Conservation (phyloP, 2,888 invertebrate species). For the Lasioglossum pauxillum region DNA sequence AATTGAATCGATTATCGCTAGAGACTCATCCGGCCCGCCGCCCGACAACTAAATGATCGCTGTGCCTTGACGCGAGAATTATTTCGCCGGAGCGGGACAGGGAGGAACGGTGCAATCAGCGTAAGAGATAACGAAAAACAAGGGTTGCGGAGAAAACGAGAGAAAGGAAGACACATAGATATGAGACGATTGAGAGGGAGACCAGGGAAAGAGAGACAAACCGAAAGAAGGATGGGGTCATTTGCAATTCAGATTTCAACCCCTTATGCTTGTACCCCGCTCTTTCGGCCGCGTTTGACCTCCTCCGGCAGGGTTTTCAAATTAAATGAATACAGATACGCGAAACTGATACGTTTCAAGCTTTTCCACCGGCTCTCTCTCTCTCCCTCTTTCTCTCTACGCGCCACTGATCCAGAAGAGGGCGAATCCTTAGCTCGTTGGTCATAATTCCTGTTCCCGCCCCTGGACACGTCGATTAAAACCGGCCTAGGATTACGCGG, state of each 20-base stretch:
- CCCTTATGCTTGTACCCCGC: slow-evolving; percentile 75
- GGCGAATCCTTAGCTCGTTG: slow-evolving; percentile 22
- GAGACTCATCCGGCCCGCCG: slow-evolving; percentile 63
- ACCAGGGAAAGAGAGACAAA: slow-evolving; percentile 17
- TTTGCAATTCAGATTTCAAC: slow-evolving; percentile 81
- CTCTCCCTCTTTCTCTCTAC: neutral
- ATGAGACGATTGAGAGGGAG: neutral
- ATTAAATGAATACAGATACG: slow-evolving; percentile 76
- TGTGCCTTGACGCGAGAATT: slow-evolving; percentile 76
- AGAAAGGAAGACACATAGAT: neutral
- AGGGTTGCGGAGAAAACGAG: neutral
- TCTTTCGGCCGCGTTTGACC: slow-evolving; percentile 64
- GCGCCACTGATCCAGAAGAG: slow-evolving; percentile 12
- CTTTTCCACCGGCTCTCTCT: slow-evolving; percentile 37
- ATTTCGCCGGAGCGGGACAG: slow-evolving; percentile 66
- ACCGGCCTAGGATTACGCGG: slow-evolving; percentile 37
- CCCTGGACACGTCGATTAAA: slow-evolving; percentile 46
- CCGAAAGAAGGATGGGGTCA: slow-evolving; percentile 61
- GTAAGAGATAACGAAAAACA: slow-evolving; percentile 4
- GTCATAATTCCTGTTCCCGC: slow-evolving; percentile 48
- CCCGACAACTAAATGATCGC: slow-evolving; percentile 72
- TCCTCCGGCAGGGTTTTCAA: slow-evolving; percentile 66
- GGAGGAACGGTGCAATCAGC: neutral
- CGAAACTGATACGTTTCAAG: slow-evolving; percentile 72
- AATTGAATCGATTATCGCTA: slow-evolving; percentile 79